Evolutionary conservation across 2,888 invertebrate genomes (phyloP).

Genomic region (Lordiphosa fenestrarum): DNA sequence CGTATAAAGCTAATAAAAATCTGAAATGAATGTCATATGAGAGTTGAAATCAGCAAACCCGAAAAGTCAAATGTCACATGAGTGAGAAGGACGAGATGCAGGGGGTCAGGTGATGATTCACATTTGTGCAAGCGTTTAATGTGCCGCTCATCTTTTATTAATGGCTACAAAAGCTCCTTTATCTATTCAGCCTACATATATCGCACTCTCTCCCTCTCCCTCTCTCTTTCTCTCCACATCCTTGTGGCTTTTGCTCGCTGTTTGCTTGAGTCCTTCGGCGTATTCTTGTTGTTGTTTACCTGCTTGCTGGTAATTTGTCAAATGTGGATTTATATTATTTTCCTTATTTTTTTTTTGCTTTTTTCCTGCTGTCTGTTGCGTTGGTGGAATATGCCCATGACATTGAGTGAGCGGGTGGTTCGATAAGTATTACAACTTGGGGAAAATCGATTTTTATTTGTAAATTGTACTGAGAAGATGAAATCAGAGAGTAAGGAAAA

Average conservation of each 20-base stretch:
- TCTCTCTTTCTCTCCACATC: conserved; percentile 1
- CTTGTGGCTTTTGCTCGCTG: conserved; percentile 19
- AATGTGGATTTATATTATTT: conserved; percentile 53
- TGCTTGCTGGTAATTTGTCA: conserved; percentile 67
- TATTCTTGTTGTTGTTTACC: conserved; percentile 37
- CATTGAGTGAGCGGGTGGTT: conserved; percentile 39
- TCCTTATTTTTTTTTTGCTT: conserved; percentile 24
- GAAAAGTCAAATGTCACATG: conserved; percentile 48
- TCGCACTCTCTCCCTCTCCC: background rate
- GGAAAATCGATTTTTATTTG: background rate
- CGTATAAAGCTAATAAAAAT: conserved; percentile 18
- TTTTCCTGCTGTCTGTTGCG: conserved; percentile 50
- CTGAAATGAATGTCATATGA: conserved; percentile 5
- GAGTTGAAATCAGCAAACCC: conserved; percentile 21
- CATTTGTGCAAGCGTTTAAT: conserved; percentile 44
- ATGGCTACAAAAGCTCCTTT: conserved; percentile 31
- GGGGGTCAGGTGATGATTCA: conserved; percentile 13
- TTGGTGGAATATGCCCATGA: conserved; percentile 13
- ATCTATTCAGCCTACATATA: conserved; percentile 18
- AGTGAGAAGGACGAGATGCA: conserved; percentile 7
- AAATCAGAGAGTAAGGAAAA: too few species aligned
- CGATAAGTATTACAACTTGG: background rate
- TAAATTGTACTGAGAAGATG: too few species aligned
- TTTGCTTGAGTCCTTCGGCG: background rate
- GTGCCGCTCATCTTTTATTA: conserved; percentile 43